phyloP scores from a whole-genome alignment of 1,140 invertebrate genomes.

The Ptiloglossa arizonensis region DNA sequence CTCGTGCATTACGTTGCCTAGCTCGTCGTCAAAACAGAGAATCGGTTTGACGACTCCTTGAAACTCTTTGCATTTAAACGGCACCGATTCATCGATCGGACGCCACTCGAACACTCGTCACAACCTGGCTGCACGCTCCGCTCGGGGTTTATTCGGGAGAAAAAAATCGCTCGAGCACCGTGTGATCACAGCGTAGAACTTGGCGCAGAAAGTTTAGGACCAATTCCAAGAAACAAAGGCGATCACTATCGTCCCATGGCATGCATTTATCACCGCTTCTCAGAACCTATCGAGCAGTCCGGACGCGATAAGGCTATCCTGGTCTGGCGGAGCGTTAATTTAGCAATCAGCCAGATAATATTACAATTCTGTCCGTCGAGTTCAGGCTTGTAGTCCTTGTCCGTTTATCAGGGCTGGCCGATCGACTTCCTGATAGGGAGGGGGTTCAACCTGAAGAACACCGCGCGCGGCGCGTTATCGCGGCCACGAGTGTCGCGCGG shows the following conservation, averaged over 20 bases:
- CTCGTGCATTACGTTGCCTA: background rate
- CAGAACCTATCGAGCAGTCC: background rate
- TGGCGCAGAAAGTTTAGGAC: too few species aligned
- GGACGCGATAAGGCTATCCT: slow-evolving; percentile 19
- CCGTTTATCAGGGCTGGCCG: slow-evolving; percentile 2
- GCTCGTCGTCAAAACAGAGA: slow-evolving; percentile 30
- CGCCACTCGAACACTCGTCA: too few species aligned
- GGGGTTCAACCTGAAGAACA: slow-evolving; percentile 1
- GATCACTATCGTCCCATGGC: background rate
- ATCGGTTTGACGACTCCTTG: slow-evolving; percentile 2
- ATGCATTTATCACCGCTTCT: slow-evolving; percentile 2
- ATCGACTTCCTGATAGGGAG: slow-evolving; percentile 33
- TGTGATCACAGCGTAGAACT: background rate
- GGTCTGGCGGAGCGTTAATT: slow-evolving; percentile 15
- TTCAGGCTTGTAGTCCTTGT: slow-evolving; percentile 9
- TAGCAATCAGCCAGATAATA: slow-evolving; percentile 32
- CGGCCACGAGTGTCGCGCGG: background rate
- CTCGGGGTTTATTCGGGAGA: too few species aligned
- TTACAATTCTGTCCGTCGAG: slow-evolving; percentile 9
- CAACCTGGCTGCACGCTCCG: too few species aligned
- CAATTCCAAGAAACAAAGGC: background rate
- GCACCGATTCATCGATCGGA: too few species aligned
- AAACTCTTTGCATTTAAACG: background rate
- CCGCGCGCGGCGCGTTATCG: slow-evolving; percentile 17
- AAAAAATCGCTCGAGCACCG: background rate